phyloP scores from a whole-genome alignment of 92 coral and sea anemone genomes.

The Phenganax stokvisi region DNA sequence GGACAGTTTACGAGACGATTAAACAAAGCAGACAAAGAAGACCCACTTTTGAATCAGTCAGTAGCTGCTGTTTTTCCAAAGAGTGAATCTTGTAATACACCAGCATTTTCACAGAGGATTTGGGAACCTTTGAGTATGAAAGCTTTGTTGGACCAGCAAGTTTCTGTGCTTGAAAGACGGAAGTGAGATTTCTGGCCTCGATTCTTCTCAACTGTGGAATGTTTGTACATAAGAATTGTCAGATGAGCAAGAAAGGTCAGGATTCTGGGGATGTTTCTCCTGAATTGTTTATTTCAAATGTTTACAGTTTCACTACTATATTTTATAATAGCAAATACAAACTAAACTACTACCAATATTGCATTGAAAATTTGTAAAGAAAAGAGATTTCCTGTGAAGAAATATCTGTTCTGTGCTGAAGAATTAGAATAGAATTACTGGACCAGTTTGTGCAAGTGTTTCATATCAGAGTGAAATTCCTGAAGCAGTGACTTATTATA shows the following conservation, averaged over 20 bases:
- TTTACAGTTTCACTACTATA: neutral
- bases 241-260: neutral
- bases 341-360: neutral
- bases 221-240: neutral
- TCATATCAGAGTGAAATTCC: neutral
- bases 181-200: slow-evolving; percentile 1
- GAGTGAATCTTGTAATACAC: slow-evolving; percentile 43
- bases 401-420: neutral
- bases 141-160: slow-evolving; percentile 71
- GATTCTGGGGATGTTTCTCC: neutral
- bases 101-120: slow-evolving; percentile 34
- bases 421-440: neutral
- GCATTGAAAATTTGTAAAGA: neutral
- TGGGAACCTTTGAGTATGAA: slow-evolving; percentile 87
- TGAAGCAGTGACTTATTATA: neutral
- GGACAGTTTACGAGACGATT: slow-evolving; percentile 87
- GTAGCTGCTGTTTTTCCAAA: slow-evolving; percentile 54
- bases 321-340: neutral
- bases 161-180: slow-evolving; percentile 43
- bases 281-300: neutral
- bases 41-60: slow-evolving; percentile 54
- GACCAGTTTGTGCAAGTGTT: neutral
- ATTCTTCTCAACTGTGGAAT: slow-evolving; percentile 7
- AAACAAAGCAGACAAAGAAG: slow-evolving; percentile 56
- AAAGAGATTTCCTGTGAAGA: neutral